Evolutionary conservation across 2,797 vertebrate genomes (phyloP).

Genomic region (Rhabdophis nuchalis): DNA sequence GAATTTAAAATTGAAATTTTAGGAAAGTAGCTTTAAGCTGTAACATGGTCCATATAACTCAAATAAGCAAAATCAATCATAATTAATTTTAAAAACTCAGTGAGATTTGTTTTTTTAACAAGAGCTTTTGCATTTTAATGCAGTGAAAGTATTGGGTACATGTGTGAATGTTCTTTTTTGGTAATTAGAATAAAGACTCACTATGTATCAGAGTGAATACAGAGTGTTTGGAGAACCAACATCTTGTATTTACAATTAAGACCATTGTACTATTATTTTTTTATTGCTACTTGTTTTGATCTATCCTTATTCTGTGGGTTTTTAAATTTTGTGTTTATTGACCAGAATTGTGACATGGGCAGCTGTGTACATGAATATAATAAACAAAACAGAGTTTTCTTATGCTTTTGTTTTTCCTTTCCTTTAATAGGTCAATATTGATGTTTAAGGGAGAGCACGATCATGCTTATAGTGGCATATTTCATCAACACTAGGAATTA

Average conservation of each 20-base stretch:
- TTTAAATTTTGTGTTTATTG: background rate
- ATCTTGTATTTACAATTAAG: background rate
- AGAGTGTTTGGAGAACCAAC: background rate
- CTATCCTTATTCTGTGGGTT: background rate
- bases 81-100: conserved; percentile 11
- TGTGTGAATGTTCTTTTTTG: conserved; percentile 11
- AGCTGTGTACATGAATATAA: background rate
- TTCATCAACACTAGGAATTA: background rate
- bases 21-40: background rate
- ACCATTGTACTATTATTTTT: background rate
- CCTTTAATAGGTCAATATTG: background rate
- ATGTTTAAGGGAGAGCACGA: background rate
- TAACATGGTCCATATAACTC: background rate
- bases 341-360: background rate
- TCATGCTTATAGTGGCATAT: background rate
- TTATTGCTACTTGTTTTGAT: background rate
- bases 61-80: background rate
- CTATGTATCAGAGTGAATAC: background rate
- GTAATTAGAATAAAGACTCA: background rate
- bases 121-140: conserved; percentile 23
- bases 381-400: background rate
- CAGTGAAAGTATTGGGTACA: conserved; percentile 26
- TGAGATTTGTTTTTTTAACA: conserved; percentile 30
- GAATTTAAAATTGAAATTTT: background rate
- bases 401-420: background rate